Percentiles rank a stretch among this genome's conserved stretches.
These are phyloP conservation scores for Aricia artaxerxes DNA, from an alignment of 2,888 invertebrate genomes.

Conservation along the genomic window DNA sequence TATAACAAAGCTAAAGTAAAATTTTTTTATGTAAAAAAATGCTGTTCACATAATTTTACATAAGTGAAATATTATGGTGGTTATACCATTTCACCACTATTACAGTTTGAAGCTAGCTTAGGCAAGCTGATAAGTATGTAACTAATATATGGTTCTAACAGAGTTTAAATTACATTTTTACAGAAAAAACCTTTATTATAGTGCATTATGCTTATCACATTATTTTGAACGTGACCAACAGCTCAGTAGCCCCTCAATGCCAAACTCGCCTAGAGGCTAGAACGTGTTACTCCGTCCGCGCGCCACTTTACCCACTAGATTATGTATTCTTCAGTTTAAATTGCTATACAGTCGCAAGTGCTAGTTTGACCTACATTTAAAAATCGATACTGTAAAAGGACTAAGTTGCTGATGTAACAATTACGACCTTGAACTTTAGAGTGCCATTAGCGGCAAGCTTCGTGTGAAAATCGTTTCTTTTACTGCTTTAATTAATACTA, in stretches of 20 bases:
- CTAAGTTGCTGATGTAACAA: not conserved
- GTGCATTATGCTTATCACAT: not conserved
- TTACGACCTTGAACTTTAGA: not conserved
- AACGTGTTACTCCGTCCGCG: not conserved
- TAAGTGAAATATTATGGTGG: not conserved
- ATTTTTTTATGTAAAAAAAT: too few relatives aligned
- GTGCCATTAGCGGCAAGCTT: not conserved
- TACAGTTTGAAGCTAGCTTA: too few relatives aligned
- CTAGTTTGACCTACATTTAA: constrained; percentile 24
- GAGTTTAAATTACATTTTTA: too few relatives aligned
- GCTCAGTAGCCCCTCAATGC: not conserved
- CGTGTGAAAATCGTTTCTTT: constrained; percentile 3
- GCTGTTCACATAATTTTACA: too few relatives aligned
- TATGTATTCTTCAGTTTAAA: constrained; percentile 24
- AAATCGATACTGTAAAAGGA: constrained; percentile 24
- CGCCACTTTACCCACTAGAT: constrained; percentile 17
- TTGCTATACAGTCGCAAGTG: constrained; percentile 15
- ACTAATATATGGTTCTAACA: too few relatives aligned
- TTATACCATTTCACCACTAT: too few relatives aligned
- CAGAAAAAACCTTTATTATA: not conserved
- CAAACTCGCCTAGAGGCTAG: not conserved
- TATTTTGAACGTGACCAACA: not conserved
- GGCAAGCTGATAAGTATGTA: too few relatives aligned
- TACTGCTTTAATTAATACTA: not conserved
- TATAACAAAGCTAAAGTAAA: not conserved